phyloP scores from a whole-genome alignment of 2,888 invertebrate genomes.

The Trichacis sp. region DNA sequence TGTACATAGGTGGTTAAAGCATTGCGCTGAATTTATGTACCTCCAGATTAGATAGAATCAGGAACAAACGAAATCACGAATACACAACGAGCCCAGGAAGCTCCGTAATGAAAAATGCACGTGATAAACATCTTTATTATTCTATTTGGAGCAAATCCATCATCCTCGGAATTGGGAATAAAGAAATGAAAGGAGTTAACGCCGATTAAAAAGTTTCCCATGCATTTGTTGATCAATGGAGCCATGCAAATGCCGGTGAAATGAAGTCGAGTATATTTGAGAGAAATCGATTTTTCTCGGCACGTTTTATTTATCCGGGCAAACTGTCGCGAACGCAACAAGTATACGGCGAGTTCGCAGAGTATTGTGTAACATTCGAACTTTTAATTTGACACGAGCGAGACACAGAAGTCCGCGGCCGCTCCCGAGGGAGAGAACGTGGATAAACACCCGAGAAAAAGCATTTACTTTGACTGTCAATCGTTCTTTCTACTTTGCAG shows the following conservation, averaged over 20 bases:
- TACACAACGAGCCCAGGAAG: constrained; percentile 45
- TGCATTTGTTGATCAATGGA: background rate
- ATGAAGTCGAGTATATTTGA: constrained; percentile 36
- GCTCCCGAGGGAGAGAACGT: constrained; percentile 32
- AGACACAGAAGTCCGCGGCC: constrained; percentile 39
- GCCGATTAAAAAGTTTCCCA: background rate
- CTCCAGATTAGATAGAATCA: constrained; percentile 54
- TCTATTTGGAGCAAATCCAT: background rate
- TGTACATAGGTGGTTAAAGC: constrained; percentile 19
- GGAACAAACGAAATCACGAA: constrained; percentile 65
- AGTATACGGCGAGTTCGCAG: constrained; percentile 35
- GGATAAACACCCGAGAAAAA: constrained; percentile 34
- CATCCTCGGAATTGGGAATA: background rate
- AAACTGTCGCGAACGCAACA: constrained; percentile 40
- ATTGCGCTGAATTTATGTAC: constrained; percentile 58
- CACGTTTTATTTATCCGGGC: constrained; percentile 39
- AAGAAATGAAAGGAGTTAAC: background rate
- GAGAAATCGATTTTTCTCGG: constrained; percentile 31
- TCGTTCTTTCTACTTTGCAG: constrained; percentile 28
- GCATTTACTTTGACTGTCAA: constrained; percentile 34
- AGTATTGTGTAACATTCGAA: constrained; percentile 46
- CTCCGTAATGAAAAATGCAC: background rate
- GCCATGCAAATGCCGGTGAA: constrained; percentile 26
- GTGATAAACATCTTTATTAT: background rate
- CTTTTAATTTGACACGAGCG: constrained; percentile 50